Percentiles rank a stretch among this genome's conserved stretches.
Evolutionary conservation across 2,113 vertebrate genomes (phyloP).

Genomic region (Dinomys branickii): DNA sequence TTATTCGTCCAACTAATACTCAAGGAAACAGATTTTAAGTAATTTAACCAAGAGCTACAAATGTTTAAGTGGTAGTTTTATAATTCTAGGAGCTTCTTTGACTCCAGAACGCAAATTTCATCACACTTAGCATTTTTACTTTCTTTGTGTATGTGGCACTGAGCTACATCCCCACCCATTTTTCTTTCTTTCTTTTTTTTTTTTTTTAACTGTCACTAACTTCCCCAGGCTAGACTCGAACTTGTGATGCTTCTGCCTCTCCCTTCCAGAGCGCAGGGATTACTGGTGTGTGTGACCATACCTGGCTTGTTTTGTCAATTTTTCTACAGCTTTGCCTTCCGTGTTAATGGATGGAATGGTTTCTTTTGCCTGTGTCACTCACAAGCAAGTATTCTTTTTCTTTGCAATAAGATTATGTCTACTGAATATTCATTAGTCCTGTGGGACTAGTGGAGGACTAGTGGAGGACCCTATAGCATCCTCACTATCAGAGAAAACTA

Average conservation of each 20-base stretch:
- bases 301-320: neutral
- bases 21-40: neutral
- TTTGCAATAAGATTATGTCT: neutral
- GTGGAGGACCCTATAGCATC: neutral
- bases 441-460: too few species aligned
- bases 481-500: neutral
- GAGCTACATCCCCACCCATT: neutral
- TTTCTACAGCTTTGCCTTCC: neutral
- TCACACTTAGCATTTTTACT: neutral
- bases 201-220: neutral
- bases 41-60: neutral
- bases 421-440: neutral
- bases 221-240: neutral
- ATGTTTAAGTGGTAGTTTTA: neutral
- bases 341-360: neutral
- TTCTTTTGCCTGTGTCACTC: neutral
- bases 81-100: constrained; percentile 8
- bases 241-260: neutral
- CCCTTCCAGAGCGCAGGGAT: neutral
- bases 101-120: neutral
- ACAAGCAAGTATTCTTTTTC: neutral
- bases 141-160: neutral
- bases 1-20: neutral
- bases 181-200: neutral
- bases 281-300: too few species aligned